Evolutionary conservation across 1,140 invertebrate genomes (phyloP), one percentile per base, ranked within the genome.

Genomic region (Asbolus verrucosus): DNA sequence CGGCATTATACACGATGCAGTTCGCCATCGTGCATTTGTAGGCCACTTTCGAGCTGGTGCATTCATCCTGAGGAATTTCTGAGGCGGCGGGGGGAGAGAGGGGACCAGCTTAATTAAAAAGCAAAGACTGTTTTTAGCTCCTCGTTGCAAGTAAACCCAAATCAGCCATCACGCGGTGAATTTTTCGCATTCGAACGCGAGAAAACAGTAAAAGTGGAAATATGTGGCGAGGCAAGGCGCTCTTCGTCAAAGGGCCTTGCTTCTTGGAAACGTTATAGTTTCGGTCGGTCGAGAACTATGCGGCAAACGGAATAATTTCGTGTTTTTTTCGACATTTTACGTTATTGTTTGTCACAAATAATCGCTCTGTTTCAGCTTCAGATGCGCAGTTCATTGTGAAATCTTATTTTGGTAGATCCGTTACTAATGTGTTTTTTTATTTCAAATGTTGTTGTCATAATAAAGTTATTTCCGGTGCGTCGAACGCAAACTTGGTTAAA

Each of bases 21-120:
- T 54, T 54, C 46, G 46, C 39, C 39, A 43, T 43, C 39, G 39
- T 43, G 39, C 46, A 54, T 54, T 54, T 54, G 46, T 54, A 30
- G 46, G 46, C 46, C 46, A 54, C 46, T 54, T 54, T 54, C 46
- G 21, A 54, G 46, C 46, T 54, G 46, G 46, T 54, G 46, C 46
- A 54, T 54, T 54, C 46, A 27, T 54, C 46, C 2, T 54, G 19
- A 24, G 46, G 46, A 54, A 54, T 54, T 54, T 11, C 8, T 27
- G 13, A 19, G 46, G 46, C 41, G n/a, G 21, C n/a, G 21, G 21
- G n/a, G 46, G 46, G 21, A 9, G 2, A 27, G 19, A 27, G 46
- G 21, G 19, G 46, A 11, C 46, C 13, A 1, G 46, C 46, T 54
- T 54, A 54, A 54, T 54, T 54, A 54, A 54, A 54, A 54, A 54